Base-by-base conservation (phyloP, 2,888 invertebrate species). In the Pseudococcus jackbeardsleyi region DNA sequence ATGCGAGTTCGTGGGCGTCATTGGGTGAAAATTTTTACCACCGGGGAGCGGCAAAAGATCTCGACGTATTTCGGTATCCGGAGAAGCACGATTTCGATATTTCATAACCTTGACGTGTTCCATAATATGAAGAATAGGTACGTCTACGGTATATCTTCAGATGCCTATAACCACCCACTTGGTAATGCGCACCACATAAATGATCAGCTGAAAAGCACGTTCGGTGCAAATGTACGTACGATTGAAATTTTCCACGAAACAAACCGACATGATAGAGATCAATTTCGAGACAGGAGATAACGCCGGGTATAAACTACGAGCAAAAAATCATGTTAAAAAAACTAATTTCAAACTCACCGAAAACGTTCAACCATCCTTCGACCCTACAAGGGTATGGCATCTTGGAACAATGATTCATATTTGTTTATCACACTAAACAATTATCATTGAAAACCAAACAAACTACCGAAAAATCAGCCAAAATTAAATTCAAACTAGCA, bases 321-420 rank as follows among this genome's bases (percentile, higher is more conserved):
- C 7, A 42, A 46, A 87, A 87, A 64, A 64, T 64, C 22, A 8
- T 9, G 3, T 46, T n/a, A n/a, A n/a, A n/a, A 50, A 50, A 12
- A 12, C 12, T 50, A 50, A 42, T 42, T 42, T 42, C 5, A 6
- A 26, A 88, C 93, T 92, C 90, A 93, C 93, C 93, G 91, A 93
- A 93, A 90, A 93, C 92, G 90, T 93, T 93, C 90, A 93, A 92
- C 93, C 93, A 93, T 89, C 93, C 93, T 91, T 93, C 93, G 82
- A 93, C 93, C 88, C 93, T 92, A 90, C 92, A 93, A 15, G 93
- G 93, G 91, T 93, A 93, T 89, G 92, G 92, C 91, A 93, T 90
- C 89, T 90, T 91, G 89, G 64, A 64, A 42, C 19, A 39, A 85
- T 59, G 79, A 82, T 82, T 82, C 79, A 82, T 77, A 39, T 42